These are phyloP conservation scores for Dryoscopus gambensis DNA, from an alignment of 2,113 vertebrate genomes.

Conservation along the genomic window DNA sequence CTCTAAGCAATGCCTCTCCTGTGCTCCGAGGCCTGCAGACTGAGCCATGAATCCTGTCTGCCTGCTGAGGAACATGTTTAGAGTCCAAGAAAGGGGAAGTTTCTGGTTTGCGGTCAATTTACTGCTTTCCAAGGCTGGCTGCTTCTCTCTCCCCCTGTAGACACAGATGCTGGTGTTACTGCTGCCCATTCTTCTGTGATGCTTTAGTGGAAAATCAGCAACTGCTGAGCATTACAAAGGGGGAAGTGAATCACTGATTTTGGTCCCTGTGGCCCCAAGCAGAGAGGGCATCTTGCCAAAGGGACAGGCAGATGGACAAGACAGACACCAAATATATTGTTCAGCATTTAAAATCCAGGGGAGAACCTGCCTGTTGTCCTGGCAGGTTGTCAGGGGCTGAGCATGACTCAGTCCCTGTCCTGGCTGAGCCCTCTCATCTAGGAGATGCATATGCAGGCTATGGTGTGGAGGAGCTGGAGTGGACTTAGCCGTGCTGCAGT, in stretches of 20 bases:
- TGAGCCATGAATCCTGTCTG: constrained; percentile 22
- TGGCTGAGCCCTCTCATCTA: not conserved
- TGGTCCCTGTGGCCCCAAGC: constrained; percentile 18
- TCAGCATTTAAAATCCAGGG: not conserved
- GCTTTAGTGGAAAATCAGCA: constrained; percentile 65
- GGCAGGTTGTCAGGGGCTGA: constrained; percentile 37
- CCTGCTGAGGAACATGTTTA: constrained; percentile 30
- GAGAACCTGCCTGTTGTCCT: constrained; percentile 1
- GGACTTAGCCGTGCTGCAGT: not conserved
- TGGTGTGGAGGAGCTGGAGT: not conserved
- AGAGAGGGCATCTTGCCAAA: constrained; percentile 14
- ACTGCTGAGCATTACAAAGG: constrained; percentile 50
- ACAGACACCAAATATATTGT: not conserved
- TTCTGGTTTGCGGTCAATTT: constrained; percentile 51
- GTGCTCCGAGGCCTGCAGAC: not conserved
- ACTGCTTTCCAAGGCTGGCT: constrained; percentile 52
- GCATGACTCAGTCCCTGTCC: not conserved
- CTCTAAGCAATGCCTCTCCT: not conserved
- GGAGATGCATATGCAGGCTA: not conserved
- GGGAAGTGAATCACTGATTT: constrained; percentile 60
- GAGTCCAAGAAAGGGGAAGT: constrained; percentile 42
- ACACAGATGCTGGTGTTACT: constrained; percentile 7
- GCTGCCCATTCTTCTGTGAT: constrained; percentile 50
- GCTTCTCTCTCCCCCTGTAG: constrained; percentile 15
- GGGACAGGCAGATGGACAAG: not conserved